phyloP scores from a whole-genome alignment of 2,797 vertebrate species.

The Tapirus indicus region DNA sequence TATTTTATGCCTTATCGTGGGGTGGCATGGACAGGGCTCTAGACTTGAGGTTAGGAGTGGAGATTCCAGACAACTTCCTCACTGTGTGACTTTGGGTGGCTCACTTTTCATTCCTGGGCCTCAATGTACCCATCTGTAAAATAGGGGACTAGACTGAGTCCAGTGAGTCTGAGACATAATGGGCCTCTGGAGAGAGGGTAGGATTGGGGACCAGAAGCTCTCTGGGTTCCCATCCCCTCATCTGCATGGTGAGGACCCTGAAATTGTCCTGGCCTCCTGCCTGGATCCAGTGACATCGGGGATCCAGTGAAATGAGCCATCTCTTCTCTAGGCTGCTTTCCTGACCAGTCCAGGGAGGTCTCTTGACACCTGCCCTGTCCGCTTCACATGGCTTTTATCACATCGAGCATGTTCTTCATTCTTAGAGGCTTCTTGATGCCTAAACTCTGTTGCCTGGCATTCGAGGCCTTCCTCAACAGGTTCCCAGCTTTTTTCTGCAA shows the following conservation, averaged over 20 bases:
- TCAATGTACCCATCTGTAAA: background rate
- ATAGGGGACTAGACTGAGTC: background rate
- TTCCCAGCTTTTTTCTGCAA: background rate
- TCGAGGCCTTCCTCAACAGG: fast-evolving
- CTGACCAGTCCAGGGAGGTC: background rate
- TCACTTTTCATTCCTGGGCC: background rate
- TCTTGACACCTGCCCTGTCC: background rate
- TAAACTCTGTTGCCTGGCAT: background rate
- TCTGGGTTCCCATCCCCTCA: background rate
- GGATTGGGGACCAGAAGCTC: background rate
- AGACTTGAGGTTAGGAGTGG: background rate
- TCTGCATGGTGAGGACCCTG: background rate
- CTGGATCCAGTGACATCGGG: background rate
- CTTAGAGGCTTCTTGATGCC: background rate
- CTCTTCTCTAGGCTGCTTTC: background rate
- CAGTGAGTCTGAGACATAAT: background rate
- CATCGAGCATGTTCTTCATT: background rate
- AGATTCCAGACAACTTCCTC: background rate
- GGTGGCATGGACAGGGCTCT: background rate
- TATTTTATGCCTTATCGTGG: background rate
- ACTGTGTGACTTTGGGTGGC: background rate
- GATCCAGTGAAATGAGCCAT: background rate
- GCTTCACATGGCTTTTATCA: background rate
- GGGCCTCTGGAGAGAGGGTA: background rate
- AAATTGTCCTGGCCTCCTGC: background rate